Percentiles rank a stretch among this genome's conserved stretches.
phyloP scores from a whole-genome alignment of 2,113 vertebrate genomes.

The Bujurquina vittata region DNA sequence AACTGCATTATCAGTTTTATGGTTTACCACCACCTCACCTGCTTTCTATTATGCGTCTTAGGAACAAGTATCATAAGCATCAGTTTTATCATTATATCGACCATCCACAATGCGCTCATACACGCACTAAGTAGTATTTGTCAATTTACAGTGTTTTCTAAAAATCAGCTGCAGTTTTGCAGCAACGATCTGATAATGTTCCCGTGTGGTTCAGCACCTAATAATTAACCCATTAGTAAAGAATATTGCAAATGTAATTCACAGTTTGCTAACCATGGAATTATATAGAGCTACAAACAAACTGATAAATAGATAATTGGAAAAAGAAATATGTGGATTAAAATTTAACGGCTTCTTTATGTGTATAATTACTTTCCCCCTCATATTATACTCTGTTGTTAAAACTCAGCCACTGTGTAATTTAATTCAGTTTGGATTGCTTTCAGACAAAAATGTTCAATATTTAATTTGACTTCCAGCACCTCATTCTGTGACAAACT shows the following conservation, averaged over 20 bases:
- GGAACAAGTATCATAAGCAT: neutral
- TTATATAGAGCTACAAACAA: neutral
- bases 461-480: constrained; percentile 29
- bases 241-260: neutral
- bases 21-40: neutral
- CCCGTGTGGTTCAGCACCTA: too few relatives aligned
- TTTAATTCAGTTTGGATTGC: constrained; percentile 24
- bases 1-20: neutral
- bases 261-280: neutral
- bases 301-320: neutral
- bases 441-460: constrained; percentile 15
- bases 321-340: neutral
- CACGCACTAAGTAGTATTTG: neutral
- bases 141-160: neutral
- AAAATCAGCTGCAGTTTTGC: too few relatives aligned
- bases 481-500: neutral
- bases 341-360: neutral
- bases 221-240: neutral
- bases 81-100: neutral
- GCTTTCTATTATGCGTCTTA: neutral
- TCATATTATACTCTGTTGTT: constrained; percentile 9
- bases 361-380: neutral
- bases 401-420: constrained; percentile 25
- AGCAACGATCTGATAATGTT: neutral
- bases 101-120: neutral